Evolutionary conservation across 2,113 vertebrate species (phyloP).

Genomic region (Tragelaphus strepsiceros): DNA sequence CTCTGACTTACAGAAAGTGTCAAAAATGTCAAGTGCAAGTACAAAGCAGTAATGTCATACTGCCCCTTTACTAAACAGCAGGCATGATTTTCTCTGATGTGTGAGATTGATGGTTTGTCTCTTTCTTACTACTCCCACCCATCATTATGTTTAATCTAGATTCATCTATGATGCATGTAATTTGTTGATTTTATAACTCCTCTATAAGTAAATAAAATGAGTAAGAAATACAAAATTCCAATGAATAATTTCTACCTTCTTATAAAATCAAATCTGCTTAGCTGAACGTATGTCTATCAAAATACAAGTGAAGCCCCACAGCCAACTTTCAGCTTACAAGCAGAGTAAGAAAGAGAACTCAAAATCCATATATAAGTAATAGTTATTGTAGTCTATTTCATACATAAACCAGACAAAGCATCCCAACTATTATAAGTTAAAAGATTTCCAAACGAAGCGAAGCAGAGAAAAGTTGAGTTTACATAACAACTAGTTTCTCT

Average conservation of each 20-base stretch:
- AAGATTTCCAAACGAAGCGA: neutral
- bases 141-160: neutral
- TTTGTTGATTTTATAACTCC: neutral
- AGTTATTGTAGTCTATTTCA: neutral
- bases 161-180: neutral
- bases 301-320: neutral
- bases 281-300: neutral
- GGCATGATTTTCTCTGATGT: neutral
- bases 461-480: neutral
- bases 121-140: neutral
- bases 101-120: neutral
- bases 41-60: neutral
- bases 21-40: conserved; percentile 11
- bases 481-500: neutral
- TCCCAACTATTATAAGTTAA: neutral
- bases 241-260: neutral
- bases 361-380: neutral
- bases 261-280: conserved; percentile 9
- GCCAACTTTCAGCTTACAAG: neutral
- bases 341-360: neutral
- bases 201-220: neutral
- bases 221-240: conserved; percentile 27
- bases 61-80: neutral
- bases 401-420: neutral
- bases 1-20: conserved; percentile 45